Percentiles rank a stretch among this genome's conserved stretches.
phyloP scores from a whole-genome alignment of 1,140 invertebrate genomes.

The Drosophila murphyi region DNA sequence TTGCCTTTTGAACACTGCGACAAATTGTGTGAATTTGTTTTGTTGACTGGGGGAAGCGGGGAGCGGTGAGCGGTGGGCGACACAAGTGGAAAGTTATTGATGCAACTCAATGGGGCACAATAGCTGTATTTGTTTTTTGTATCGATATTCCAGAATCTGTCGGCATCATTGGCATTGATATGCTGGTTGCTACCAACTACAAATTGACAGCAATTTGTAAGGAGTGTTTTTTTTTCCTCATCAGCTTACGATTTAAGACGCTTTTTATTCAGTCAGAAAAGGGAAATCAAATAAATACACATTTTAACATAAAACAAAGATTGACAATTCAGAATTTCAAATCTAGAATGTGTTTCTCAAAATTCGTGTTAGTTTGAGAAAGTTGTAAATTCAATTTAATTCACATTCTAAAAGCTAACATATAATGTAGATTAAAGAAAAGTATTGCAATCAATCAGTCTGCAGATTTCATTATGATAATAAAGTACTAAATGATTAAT shows the following conservation, averaged over 20 bases:
- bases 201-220: slow-evolving; percentile 19
- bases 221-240: background rate
- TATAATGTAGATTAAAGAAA: too few species aligned
- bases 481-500: too few species aligned
- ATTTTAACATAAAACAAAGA: background rate
- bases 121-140: slow-evolving; percentile 27
- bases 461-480: too few species aligned
- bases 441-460: too few species aligned
- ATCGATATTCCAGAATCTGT: background rate
- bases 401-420: too few species aligned
- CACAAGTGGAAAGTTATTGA: slow-evolving; percentile 36
- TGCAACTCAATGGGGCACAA: slow-evolving; percentile 37
- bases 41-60: background rate
- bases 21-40: slow-evolving; percentile 38
- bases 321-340: too few species aligned
- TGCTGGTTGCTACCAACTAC: slow-evolving; percentile 5
- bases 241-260: background rate
- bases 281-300: background rate
- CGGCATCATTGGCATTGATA: slow-evolving; percentile 6
- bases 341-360: too few species aligned
- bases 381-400: too few species aligned
- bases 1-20: slow-evolving; percentile 17
- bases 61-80: background rate
- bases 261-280: background rate
- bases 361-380: too few species aligned